Conservation (phyloP, 2,797 vertebrate genomes). For the Aselliscus stoliczkanus region DNA sequence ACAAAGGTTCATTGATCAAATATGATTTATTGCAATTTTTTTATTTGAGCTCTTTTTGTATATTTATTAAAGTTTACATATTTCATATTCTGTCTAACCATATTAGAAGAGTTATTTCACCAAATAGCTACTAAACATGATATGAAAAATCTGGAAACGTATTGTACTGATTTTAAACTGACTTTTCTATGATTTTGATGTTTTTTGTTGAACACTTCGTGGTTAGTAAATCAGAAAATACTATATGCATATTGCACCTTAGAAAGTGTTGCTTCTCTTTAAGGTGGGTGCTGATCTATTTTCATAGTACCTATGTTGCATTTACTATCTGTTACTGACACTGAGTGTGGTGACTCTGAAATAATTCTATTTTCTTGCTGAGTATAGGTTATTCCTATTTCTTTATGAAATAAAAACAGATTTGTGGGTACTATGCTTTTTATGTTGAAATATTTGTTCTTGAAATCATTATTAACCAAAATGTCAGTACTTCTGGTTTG, state of each 20-base stretch:
- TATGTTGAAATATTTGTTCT: conserved; percentile 81
- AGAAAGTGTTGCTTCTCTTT: not conserved
- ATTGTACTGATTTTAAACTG: conserved; percentile 75
- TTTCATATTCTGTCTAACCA: conserved; percentile 78
- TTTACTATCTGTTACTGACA: not conserved
- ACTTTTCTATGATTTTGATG: conserved; percentile 69
- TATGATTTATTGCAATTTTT: conserved; percentile 77
- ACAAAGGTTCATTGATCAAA: conserved; percentile 81
- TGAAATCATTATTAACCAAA: conserved; percentile 81
- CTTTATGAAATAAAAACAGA: conserved; percentile 68
- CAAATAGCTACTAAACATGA: conserved; percentile 78
- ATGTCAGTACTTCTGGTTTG: conserved; percentile 82
- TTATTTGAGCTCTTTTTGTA: conserved; percentile 79
- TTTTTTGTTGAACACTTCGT: conserved; percentile 70
- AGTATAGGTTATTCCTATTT: conserved; percentile 62
- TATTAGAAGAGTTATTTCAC: conserved; percentile 76
- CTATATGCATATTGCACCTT: not conserved
- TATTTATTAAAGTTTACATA: conserved; percentile 81
- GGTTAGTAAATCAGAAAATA: conserved; percentile 69
- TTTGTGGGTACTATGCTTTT: conserved; percentile 71
- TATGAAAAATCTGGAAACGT: conserved; percentile 74
- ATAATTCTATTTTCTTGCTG: conserved; percentile 58
- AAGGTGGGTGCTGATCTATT: not conserved
- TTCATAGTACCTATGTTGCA: not conserved
- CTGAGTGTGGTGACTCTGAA: not conserved